Conservation (phyloP, 2,113 vertebrate genomes). For the Ovibos moschatus region DNA sequence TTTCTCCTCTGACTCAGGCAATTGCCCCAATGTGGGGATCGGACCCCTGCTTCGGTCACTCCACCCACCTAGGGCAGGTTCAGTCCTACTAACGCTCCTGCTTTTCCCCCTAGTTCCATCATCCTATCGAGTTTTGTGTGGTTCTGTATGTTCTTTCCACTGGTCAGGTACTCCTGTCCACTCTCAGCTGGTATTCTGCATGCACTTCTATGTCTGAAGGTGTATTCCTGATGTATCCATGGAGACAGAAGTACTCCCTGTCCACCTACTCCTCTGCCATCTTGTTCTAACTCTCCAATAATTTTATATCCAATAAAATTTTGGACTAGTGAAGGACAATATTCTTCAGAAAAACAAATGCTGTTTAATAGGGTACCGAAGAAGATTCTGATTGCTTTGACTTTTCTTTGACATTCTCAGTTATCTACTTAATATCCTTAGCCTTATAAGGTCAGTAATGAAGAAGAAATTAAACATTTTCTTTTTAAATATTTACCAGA, state of each 20-base stretch:
- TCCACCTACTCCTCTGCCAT: neutral
- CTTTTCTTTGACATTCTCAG: neutral
- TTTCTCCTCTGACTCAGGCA: neutral
- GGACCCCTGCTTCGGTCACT: neutral
- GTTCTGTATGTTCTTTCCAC: neutral
- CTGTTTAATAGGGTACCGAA: neutral
- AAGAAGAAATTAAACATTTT: neutral
- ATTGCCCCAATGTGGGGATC: neutral
- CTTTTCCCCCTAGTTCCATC: accelerated
- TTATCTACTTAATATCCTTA: neutral
- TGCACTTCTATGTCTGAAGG: neutral
- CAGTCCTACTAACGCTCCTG: neutral
- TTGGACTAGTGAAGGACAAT: neutral
- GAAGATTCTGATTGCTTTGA: neutral
- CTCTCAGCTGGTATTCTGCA: neutral
- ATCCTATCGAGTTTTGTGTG: neutral
- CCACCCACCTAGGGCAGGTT: neutral
- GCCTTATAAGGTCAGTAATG: neutral
- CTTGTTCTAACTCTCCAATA: neutral
- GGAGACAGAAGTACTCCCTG: neutral
- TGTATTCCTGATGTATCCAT: neutral
- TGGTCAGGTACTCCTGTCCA: neutral
- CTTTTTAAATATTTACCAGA: neutral
- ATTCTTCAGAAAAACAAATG: neutral
- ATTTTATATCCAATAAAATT: neutral